Evolutionary conservation across 2,888 invertebrate species (phyloP).

Genomic region (Pandemis heparana): DNA sequence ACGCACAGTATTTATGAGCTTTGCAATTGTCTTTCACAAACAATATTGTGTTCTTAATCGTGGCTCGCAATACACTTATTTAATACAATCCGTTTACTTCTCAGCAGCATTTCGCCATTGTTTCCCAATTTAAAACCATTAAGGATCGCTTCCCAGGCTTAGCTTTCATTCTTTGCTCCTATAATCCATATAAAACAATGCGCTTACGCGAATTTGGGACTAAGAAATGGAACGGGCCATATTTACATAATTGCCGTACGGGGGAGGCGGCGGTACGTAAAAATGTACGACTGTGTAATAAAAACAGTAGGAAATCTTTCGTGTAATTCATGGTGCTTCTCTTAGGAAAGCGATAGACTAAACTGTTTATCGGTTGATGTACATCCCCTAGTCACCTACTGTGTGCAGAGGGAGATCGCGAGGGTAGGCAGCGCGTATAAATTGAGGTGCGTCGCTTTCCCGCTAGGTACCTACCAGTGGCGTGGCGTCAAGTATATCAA

Average conservation of each 20-base stretch:
- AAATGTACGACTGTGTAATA: conserved; percentile 8
- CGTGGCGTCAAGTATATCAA: too few relatives aligned
- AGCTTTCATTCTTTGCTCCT: conserved; percentile 30
- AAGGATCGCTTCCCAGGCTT: conserved; percentile 20
- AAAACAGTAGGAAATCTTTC: conserved; percentile 5
- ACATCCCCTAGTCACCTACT: too few relatives aligned
- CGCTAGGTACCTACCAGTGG: too few relatives aligned
- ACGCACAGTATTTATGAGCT: too few relatives aligned
- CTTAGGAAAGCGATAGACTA: too few relatives aligned
- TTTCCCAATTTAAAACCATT: conserved; percentile 38
- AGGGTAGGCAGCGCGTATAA: too few relatives aligned
- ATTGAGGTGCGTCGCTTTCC: too few relatives aligned
- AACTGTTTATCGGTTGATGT: too few relatives aligned
- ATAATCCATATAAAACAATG: conserved; percentile 44
- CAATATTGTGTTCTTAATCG: background rate
- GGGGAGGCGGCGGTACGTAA: conserved; percentile 39
- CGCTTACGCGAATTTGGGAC: conserved; percentile 44
- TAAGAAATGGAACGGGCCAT: conserved; percentile 48
- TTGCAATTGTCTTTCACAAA: background rate
- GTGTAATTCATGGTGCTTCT: too few relatives aligned
- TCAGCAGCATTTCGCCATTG: conserved; percentile 19
- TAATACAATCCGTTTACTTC: background rate
- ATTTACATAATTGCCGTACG: conserved; percentile 57
- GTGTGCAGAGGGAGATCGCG: too few relatives aligned
- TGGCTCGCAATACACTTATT: background rate